Evolutionary conservation across 1,140 invertebrate genomes (phyloP).

Genomic region (Meloidogyne floridensis): DNA sequence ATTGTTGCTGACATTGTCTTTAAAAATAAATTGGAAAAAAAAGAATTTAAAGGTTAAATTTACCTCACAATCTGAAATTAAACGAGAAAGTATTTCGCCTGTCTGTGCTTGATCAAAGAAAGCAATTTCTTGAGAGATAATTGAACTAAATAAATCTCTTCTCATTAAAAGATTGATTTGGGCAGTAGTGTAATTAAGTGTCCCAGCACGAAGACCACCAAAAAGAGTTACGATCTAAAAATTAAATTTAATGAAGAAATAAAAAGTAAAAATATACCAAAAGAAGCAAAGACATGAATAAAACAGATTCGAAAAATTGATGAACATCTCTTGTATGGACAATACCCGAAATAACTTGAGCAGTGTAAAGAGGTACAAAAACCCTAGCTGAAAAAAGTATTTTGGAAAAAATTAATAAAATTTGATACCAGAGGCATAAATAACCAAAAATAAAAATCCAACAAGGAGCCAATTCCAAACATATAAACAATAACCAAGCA

Average conservation of each 20-base stretch:
- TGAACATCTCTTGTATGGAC: slow-evolving; percentile 40
- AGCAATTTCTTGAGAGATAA: slow-evolving; percentile 50
- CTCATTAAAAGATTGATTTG: slow-evolving; percentile 46
- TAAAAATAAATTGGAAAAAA: slow-evolving; percentile 14
- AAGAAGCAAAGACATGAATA: slow-evolving; percentile 31
- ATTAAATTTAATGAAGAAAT: background rate
- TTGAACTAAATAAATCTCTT: slow-evolving; percentile 45
- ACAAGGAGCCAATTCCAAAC: slow-evolving; percentile 35
- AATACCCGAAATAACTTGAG: slow-evolving; percentile 47
- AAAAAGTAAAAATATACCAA: background rate
- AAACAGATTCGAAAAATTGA: slow-evolving; percentile 43
- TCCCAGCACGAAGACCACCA: slow-evolving; percentile 50
- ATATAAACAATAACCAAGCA: slow-evolving; percentile 35
- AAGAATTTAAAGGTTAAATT: slow-evolving; percentile 11
- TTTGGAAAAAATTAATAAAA: slow-evolving; percentile 17
- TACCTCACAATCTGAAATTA: slow-evolving; percentile 38
- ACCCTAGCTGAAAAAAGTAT: slow-evolving; percentile 41
- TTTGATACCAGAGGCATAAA: slow-evolving; percentile 31
- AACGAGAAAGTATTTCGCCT: slow-evolving; percentile 37
- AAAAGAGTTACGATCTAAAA: slow-evolving; percentile 22
- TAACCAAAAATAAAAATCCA: slow-evolving; percentile 38
- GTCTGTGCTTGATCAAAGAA: slow-evolving; percentile 52
- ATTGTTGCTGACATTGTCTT: slow-evolving; percentile 65
- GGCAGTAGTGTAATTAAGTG: slow-evolving; percentile 48
- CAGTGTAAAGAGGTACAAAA: slow-evolving; percentile 52